phyloP scores from a whole-genome alignment of 2,888 invertebrate species.

The Ichneumoninae sp. region DNA sequence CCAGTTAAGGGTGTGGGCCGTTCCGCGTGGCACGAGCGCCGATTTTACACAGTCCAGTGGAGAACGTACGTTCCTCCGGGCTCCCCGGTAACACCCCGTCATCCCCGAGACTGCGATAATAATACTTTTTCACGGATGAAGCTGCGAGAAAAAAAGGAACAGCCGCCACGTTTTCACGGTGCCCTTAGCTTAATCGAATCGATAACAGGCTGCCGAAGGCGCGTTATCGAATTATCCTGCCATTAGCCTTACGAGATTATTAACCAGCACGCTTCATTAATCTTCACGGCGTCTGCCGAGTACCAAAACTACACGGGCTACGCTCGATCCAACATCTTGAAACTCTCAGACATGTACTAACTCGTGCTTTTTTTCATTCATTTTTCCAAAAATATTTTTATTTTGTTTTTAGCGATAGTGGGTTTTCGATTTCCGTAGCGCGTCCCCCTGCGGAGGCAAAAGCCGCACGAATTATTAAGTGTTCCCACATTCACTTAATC shows the following conservation, averaged over 20 bases:
- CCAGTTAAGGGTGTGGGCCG: conserved; percentile 66
- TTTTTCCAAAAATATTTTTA: conserved; percentile 2
- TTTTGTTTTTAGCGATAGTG: conserved; percentile 35
- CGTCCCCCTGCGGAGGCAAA: conserved; percentile 31
- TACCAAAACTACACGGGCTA: not conserved
- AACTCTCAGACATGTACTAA: not conserved
- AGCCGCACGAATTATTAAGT: conserved; percentile 73
- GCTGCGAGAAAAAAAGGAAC: conserved; percentile 9
- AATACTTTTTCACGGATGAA: conserved; percentile 23
- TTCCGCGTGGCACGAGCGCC: conserved; percentile 51
- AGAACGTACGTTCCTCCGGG: not conserved
- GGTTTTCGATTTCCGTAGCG: conserved; percentile 56
- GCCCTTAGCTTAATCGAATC: conserved; percentile 81
- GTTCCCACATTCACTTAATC: conserved; percentile 83
- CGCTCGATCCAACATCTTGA: conserved; percentile 13
- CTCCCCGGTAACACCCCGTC: conserved; percentile 24
- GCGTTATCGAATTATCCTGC: conserved; percentile 77
- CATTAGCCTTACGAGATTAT: conserved; percentile 73
- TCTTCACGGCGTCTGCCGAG: conserved; percentile 58
- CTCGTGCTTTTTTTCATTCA: not conserved
- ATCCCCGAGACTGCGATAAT: conserved; percentile 29
- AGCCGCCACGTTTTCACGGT: conserved; percentile 76
- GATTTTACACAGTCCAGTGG: conserved; percentile 43
- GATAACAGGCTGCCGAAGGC: conserved; percentile 69
- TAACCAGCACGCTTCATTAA: conserved; percentile 76